phyloP scores from a whole-genome alignment of 2,113 vertebrate genomes.

The Hippocampus barbouri region DNA sequence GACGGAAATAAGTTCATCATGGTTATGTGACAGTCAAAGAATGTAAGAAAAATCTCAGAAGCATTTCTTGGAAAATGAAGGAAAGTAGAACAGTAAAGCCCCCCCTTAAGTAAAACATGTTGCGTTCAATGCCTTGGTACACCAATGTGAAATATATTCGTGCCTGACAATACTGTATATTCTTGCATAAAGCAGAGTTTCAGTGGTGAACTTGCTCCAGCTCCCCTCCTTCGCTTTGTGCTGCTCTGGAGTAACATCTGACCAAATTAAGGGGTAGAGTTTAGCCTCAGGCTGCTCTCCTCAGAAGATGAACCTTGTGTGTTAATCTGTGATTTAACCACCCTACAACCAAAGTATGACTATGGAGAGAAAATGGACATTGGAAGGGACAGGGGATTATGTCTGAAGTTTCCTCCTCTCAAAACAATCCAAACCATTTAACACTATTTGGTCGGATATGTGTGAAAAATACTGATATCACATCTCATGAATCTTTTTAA shows the following conservation, averaged over 20 bases:
- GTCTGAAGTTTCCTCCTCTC: constrained; percentile 5
- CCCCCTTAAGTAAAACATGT: too few relatives aligned
- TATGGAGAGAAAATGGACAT: constrained; percentile 5
- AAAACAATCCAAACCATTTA: constrained; percentile 15
- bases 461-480: too few relatives aligned
- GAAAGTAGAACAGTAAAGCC: background rate
- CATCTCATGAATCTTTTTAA: too few relatives aligned
- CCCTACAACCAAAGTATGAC: constrained; percentile 19
- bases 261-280: constrained; percentile 18
- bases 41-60: background rate
- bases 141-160: background rate
- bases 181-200: background rate
- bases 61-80: background rate
- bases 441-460: background rate
- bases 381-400: too few relatives aligned
- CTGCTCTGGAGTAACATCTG: constrained; percentile 17
- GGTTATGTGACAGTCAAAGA: constrained; percentile 2
- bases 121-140: background rate
- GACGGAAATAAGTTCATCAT: background rate
- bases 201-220: background rate
- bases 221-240: constrained; percentile 5
- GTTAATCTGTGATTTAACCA: constrained; percentile 55
- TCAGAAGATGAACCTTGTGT: constrained; percentile 46
- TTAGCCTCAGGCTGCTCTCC: constrained; percentile 39
- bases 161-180: background rate